Conservation (phyloP, 92 coral and sea anemone species). For the Parazoanthus swiftii region DNA sequence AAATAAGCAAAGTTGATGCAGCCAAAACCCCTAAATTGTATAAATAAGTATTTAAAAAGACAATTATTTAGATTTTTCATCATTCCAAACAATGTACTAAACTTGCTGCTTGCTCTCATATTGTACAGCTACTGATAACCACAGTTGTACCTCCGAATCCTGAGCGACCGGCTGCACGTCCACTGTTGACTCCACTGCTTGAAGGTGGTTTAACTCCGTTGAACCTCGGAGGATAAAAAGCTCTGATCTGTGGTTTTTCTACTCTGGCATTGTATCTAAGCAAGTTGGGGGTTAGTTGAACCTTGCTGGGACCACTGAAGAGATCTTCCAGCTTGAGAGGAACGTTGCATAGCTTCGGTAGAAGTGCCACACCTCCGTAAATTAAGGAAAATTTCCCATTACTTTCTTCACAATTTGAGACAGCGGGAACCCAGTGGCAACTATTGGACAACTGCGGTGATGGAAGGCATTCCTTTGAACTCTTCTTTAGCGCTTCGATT, state of each 20-base stretch:
- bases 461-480: slow-evolving; percentile 32
- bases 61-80: too few species aligned
- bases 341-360: neutral
- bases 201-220: neutral
- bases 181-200: neutral
- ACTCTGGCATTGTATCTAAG: neutral
- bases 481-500: slow-evolving; percentile 15
- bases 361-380: slow-evolving; percentile 43
- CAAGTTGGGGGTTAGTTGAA: neutral
- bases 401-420: slow-evolving; percentile 27
- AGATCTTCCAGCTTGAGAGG: neutral
- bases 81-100: neutral
- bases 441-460: slow-evolving; percentile 1
- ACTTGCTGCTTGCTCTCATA: too few species aligned
- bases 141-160: neutral
- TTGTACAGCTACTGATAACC: too few species aligned
- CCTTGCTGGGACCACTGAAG: neutral
- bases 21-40: too few species aligned
- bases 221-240: neutral
- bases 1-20: too few species aligned
- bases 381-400: neutral
- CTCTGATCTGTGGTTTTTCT: neutral
- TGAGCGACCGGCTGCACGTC: neutral
- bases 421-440: slow-evolving; percentile 53
- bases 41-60: too few species aligned